phyloP scores from a whole-genome alignment of 2,113 vertebrate genomes.

The Istiophorus platypterus region DNA sequence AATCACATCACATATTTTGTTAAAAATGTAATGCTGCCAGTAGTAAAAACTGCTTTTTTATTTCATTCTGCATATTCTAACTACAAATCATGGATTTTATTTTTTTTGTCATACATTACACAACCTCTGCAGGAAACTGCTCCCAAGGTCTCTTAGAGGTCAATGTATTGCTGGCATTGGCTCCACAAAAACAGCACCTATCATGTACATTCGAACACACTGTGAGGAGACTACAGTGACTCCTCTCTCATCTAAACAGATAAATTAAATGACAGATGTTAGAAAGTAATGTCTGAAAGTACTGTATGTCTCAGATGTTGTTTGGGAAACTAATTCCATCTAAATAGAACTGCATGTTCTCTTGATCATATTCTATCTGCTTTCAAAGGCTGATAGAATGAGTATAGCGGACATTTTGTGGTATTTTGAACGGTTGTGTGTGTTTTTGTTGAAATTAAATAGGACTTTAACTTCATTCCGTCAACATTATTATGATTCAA shows the following conservation, averaged over 20 bases:
- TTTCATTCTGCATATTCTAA: neutral
- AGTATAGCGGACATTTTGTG: neutral
- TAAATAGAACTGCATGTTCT: slow-evolving; percentile 4
- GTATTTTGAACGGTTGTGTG: neutral
- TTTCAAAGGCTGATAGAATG: slow-evolving; percentile 17
- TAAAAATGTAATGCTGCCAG: slow-evolving; percentile 1
- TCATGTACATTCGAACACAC: neutral
- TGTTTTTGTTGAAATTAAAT: slow-evolving; percentile 14
- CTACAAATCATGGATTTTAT: neutral
- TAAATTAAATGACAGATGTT: slow-evolving; percentile 18
- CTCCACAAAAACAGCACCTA: neutral
- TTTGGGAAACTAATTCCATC: slow-evolving; percentile 12
- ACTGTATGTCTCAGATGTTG: slow-evolving; percentile 24
- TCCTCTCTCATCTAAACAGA: neutral
- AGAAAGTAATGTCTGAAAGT: slow-evolving; percentile 10
- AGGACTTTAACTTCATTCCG: neutral
- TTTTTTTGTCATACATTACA: neutral
- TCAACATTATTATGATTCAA: neutral
- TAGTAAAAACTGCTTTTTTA: neutral
- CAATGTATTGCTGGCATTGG: neutral
- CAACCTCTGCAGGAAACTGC: neutral
- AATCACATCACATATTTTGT: neutral
- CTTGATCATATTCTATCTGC: slow-evolving; percentile 14
- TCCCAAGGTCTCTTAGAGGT: slow-evolving; percentile 13
- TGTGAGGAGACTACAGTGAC: neutral